Base-by-base conservation (phyloP, 1,140 invertebrate species). In the Eciton burchellii region DNA sequence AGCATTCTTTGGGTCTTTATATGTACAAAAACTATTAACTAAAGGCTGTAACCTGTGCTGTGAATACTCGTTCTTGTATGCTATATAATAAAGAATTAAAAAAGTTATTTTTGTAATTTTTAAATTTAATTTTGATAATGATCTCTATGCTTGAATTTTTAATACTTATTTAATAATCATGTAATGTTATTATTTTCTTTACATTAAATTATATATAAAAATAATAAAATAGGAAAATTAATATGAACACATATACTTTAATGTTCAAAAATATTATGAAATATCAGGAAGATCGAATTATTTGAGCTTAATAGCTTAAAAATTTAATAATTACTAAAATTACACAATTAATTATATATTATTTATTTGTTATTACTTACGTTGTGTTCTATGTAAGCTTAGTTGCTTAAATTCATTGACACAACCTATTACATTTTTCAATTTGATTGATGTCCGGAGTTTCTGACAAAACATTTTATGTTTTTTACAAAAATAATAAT, bases 391-490 rank as follows among this genome's bases (percentile, higher is more conserved):
- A n/a, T 19, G 41, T 73, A 19, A 70, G 0, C 57, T 29, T 0
- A 24, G n/a, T 0, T 45, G 4, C 81, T 74, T 81, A 3, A 19
- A 29, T 11, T 62, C 8, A 0, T 54, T 57, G 29, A 81, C 0
- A 71, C 73, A 81, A 68, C 74, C 59, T 52, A 62, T 6, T 1
- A 81, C 2, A 1, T 9, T 81, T 9, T 70, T 81, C 8, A 66
- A 0, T 26, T 70, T 84, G 6, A 81, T 1, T 24, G 57, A 29
- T n/a, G 4, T 26, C 47, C 19, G 62, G 21, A 73, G 8, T 49
- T 84, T 88, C 1, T 9, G 68, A 21, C 29, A 84, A 16, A 84
- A 52, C 85, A 89, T 90, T 79, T 49, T 56, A 47, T 12, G 54
- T n/a, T n/a, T n/a, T n/a, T n/a, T 59, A 6, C 9, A 8, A 0